A percentile compares a stretch with the other conserved stretches of the same genome.
phyloP scores from a whole-genome alignment of 2,888 invertebrate species.

The Agrochola lychnidis region DNA sequence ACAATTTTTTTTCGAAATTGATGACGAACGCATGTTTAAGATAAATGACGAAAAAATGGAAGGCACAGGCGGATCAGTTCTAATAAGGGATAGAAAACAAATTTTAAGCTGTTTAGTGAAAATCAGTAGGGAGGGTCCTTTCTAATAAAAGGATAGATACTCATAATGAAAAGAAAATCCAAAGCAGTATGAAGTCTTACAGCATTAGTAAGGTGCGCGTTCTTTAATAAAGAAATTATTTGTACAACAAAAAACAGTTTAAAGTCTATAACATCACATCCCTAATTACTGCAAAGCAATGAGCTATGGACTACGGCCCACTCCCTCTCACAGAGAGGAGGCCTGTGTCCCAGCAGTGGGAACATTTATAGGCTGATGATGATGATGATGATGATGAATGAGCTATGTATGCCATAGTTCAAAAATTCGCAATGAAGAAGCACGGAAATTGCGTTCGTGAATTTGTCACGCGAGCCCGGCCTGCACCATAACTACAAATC shows the following conservation, averaged over 20 bases:
- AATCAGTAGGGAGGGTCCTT: not conserved
- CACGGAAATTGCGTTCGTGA: slow-evolving; percentile 2
- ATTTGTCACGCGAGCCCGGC: slow-evolving; percentile 1
- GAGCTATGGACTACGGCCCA: too few relatives aligned
- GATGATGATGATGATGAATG: too few relatives aligned
- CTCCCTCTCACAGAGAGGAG: too few relatives aligned
- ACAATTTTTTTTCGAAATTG: not conserved
- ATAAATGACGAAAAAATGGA: not conserved
- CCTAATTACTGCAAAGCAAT: slow-evolving; percentile 1
- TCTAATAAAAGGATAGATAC: not conserved
- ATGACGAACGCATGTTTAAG: not conserved
- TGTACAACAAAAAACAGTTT: not conserved
- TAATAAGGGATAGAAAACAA: not conserved
- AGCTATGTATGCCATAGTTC: slow-evolving; percentile 31
- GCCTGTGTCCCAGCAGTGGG: too few relatives aligned
- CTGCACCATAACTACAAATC: slow-evolving; percentile 7
- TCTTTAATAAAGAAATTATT: not conserved
- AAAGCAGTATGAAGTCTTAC: not conserved
- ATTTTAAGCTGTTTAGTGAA: not conserved
- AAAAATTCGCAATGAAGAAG: slow-evolving; percentile 24
- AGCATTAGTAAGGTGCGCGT: too few relatives aligned
- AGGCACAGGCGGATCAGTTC: not conserved
- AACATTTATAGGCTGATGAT: too few relatives aligned
- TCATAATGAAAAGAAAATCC: not conserved
- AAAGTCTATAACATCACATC: not conserved